Conservation (phyloP, 23 tunicate genomes). For the Aplidium turbinatum region DNA sequence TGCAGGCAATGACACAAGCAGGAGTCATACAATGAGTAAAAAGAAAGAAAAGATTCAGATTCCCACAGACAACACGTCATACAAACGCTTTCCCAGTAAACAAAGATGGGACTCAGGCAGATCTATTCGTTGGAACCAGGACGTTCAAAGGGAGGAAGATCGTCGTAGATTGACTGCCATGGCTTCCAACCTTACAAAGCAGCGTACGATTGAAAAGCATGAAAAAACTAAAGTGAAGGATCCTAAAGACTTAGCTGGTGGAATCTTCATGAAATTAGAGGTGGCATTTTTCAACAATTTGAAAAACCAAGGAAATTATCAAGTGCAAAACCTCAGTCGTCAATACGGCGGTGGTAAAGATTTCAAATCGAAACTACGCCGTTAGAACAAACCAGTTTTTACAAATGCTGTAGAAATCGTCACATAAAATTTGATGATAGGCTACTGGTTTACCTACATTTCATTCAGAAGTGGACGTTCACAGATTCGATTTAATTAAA, state of each 20-base stretch:
- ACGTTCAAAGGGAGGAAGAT: conserved; percentile 91
- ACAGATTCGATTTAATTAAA: too few species aligned
- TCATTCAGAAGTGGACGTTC: too few species aligned
- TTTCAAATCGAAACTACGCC: conserved; percentile 22
- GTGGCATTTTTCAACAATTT: conserved; percentile 63
- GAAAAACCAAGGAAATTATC: conserved; percentile 20
- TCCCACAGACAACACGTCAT: conserved; percentile 57
- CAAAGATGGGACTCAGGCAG: conserved; percentile 76
- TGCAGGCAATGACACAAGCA: conserved; percentile 14
- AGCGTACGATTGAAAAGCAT: conserved; percentile 35
- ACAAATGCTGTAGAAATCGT: too few species aligned
- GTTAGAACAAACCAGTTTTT: too few species aligned
- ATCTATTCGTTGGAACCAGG: conserved; percentile 85
- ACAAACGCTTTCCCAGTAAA: conserved; percentile 64
- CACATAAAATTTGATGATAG: too few species aligned
- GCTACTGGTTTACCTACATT: too few species aligned
- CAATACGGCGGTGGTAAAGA: conserved; percentile 33
- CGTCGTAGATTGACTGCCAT: conserved; percentile 51
- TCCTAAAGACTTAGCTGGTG: conserved; percentile 70
- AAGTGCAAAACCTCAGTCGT: conserved; percentile 14
- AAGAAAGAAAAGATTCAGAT: conserved; percentile 55
- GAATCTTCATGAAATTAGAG: conserved; percentile 85
- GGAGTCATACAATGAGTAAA: neutral
- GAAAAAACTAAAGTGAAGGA: conserved; percentile 71
- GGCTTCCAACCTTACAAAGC: conserved; percentile 55